Base-by-base conservation (phyloP, 2,797 vertebrate genomes). In the Percopsis omiscomaycus region DNA sequence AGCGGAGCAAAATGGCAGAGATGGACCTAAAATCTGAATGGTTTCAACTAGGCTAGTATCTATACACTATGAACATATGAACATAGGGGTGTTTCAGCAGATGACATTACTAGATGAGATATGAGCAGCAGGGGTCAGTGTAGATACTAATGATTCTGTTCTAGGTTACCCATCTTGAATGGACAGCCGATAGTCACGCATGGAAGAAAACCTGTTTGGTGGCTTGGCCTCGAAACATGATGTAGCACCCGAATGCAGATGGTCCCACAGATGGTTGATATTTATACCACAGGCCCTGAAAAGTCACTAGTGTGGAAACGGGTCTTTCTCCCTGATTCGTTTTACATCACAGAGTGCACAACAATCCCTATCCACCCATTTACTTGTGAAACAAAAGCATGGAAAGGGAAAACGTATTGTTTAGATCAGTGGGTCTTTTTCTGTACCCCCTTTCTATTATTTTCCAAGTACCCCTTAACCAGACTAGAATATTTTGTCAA, bases 221-320 rank as follows among this genome's bases (percentile, higher is more conserved):
- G 86, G 77, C 79, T 87, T 89, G 89, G 89, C 89, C 85, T 89
- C 87, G 86, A 80, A 82, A 86, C 73, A 79, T 89, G 90, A 91
- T 89, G 66, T 79, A 91, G 89, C 89, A 86, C 81, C 84, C 77
- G 80, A 80, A 90, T 92, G 89, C 92, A 93, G 92, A 93, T 93
- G 92, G 92, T 79, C 84, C 89, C 89, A 78, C 92, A 93, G 92
- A 93, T 91, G 92, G 92, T 78, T 89, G 86, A 89, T 92, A 93
- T 92, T 91, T 90, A 91, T 90, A 90, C 89, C 84, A 81, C 64
- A 44, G 86, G 87, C 87, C 85, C 88, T 84, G 84, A 88, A 86
- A 91, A 93, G 85, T 87, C 89, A 88, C 76, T 32, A 79, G 77
- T 75, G 88, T 90, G 88, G 86, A 92, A 92, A 89, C 71, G 60